These are phyloP conservation scores for Agelaius tricolor DNA, from an alignment of 2,113 vertebrate genomes.

Conservation along the genomic window DNA sequence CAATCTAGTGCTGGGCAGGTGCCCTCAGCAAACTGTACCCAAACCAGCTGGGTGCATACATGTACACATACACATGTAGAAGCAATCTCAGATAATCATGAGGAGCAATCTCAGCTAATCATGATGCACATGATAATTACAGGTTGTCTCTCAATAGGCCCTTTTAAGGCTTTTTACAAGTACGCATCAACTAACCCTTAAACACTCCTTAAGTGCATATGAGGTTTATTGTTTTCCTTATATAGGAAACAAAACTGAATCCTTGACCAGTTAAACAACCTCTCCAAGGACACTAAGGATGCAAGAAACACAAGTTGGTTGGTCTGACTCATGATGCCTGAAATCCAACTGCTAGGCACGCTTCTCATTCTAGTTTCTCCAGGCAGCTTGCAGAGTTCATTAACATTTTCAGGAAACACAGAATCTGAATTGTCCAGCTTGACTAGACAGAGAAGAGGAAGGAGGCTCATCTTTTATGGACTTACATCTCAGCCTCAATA, in stretches of 20 bases:
- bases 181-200: neutral
- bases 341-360: neutral
- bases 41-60: neutral
- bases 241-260: neutral
- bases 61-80: neutral
- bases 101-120: neutral
- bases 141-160: neutral
- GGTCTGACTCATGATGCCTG: constrained; percentile 7
- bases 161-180: constrained; percentile 41
- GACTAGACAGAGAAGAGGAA: constrained; percentile 11
- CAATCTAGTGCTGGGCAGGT: neutral
- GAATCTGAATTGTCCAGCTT: constrained; percentile 1
- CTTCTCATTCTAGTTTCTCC: neutral
- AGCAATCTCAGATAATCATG: neutral
- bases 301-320: neutral
- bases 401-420: constrained; percentile 8
- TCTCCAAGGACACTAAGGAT: neutral
- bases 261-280: neutral
- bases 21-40: neutral
- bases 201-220: neutral
- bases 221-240: constrained; percentile 5
- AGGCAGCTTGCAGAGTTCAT: neutral
- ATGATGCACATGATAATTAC: neutral
- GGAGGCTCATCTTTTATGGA: neutral
- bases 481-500: neutral